Evolutionary conservation across 2,797 vertebrate genomes (phyloP).

Genomic region (Dallia pectoralis): DNA sequence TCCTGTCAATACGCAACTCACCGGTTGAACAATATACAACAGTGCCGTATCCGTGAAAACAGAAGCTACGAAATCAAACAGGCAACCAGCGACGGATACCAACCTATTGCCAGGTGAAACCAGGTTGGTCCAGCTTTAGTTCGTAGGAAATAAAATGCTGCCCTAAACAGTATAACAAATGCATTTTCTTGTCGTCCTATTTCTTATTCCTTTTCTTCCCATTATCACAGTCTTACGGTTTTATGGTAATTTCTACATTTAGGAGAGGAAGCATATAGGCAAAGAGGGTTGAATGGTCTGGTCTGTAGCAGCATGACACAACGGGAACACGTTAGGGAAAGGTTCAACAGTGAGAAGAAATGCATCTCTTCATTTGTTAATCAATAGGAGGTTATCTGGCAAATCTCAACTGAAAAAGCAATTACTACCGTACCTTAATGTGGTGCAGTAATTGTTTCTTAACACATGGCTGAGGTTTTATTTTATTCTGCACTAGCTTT

Average conservation of each 20-base stretch:
- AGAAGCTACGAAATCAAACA: background rate
- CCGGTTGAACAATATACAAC: background rate
- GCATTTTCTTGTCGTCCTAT: background rate
- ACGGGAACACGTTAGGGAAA: slow-evolving; percentile 27
- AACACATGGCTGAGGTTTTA: background rate
- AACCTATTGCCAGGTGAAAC: background rate
- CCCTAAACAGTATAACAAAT: background rate
- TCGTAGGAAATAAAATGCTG: background rate
- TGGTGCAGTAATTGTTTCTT: background rate
- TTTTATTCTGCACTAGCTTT: background rate
- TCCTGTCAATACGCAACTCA: background rate
- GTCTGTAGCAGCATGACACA: background rate
- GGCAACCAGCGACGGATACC: background rate
- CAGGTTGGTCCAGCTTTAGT: background rate
- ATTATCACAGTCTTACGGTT: background rate
- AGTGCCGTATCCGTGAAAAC: background rate
- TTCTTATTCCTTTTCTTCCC: background rate
- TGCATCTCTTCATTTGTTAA: slow-evolving; percentile 9
- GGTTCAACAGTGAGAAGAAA: slow-evolving; percentile 12
- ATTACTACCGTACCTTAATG: background rate
- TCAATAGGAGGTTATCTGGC: slow-evolving; percentile 5
- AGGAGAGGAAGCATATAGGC: background rate
- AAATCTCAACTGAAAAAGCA: background rate
- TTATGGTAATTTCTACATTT: background rate
- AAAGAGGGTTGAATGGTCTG: background rate